phyloP scores from a whole-genome alignment of 2,797 vertebrate genomes.

The Netta rufina region DNA sequence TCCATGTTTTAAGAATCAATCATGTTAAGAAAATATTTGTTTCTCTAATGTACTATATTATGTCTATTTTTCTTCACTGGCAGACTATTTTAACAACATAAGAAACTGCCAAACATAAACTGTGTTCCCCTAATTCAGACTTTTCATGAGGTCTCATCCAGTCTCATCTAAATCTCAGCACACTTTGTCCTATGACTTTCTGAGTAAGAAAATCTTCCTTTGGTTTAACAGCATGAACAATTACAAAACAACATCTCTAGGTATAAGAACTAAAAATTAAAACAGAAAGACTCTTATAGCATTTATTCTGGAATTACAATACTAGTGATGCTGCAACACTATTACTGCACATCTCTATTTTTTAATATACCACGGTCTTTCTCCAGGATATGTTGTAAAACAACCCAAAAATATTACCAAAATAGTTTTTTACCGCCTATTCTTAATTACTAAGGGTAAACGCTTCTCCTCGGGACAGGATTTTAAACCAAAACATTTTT shows the following conservation, averaged over 20 bases:
- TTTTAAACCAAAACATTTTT: slow-evolving; percentile 46
- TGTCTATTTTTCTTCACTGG: not conserved
- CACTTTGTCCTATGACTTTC: not conserved
- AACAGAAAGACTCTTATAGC: not conserved
- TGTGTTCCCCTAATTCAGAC: not conserved
- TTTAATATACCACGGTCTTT: not conserved
- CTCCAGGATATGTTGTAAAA: not conserved
- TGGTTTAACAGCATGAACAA: not conserved
- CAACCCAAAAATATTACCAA: slow-evolving; percentile 1
- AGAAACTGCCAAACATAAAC: not conserved
- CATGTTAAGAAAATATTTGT: not conserved
- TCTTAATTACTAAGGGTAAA: slow-evolving; percentile 47
- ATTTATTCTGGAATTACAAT: not conserved
- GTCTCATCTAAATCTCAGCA: not conserved
- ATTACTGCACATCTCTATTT: not conserved
- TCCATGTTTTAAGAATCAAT: not conserved
- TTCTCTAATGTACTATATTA: not conserved
- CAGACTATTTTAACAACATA: not conserved
- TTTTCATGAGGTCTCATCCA: not conserved
- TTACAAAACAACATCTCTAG: not conserved
- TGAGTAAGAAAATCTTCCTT: not conserved
- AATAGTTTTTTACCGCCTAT: not conserved
- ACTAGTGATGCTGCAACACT: not conserved
- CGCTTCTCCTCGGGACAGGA: slow-evolving; percentile 17
- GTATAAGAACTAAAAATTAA: not conserved